phyloP scores from a whole-genome alignment of 2,888 invertebrate species.

The Lasioglossum vierecki region DNA sequence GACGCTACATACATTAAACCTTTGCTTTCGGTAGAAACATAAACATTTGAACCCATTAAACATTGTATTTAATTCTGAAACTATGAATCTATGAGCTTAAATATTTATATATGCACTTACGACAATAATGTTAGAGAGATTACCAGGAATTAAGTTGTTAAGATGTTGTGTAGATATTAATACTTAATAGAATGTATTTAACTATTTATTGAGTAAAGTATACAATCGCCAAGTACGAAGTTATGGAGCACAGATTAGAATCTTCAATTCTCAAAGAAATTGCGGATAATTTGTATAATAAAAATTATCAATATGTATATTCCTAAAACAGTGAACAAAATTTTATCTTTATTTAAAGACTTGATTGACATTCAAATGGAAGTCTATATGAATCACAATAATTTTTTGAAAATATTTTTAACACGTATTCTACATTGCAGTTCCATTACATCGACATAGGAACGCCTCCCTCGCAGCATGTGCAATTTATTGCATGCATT shows the following conservation, averaged over 20 bases:
- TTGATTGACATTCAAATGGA: too few species aligned
- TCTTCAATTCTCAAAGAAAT: not conserved
- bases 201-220: too few species aligned
- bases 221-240: too few species aligned
- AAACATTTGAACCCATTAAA: not conserved
- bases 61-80: too few species aligned
- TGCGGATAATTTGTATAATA: not conserved
- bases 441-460: not conserved
- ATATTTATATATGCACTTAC: too few species aligned
- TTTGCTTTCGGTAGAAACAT: not conserved
- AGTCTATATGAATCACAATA: not conserved
- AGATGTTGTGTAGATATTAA: too few species aligned
- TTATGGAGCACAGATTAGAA: too few species aligned
- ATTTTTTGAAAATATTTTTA: not conserved
- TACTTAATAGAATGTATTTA: too few species aligned
- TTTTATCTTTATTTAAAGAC: not conserved
- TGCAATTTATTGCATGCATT: constrained; percentile 42
- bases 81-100: too few species aligned
- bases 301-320: not conserved
- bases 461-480: not conserved
- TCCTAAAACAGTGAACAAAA: not conserved
- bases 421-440: not conserved
- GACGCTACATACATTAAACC: not conserved
- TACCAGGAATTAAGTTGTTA: too few species aligned
- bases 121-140: too few species aligned